A percentile compares a stretch with the other conserved stretches of the same genome.
Evolutionary conservation across 1,140 invertebrate genomes (phyloP).

Genomic region (Diabrotica virgifera): DNA sequence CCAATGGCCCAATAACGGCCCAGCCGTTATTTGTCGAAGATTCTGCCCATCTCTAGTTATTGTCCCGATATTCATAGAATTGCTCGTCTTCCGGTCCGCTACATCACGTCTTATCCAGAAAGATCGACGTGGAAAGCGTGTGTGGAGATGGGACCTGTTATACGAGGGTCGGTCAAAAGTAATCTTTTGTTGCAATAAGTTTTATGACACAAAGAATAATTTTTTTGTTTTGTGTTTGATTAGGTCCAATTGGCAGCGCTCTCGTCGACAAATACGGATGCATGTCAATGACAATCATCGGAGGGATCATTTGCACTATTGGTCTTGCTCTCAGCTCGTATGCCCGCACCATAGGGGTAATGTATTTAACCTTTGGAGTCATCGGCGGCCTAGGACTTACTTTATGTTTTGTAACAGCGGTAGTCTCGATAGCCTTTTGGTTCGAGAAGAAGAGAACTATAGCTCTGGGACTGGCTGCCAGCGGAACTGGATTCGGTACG

Average conservation of each 20-base stretch:
- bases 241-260: conserved; percentile 68
- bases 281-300: conserved; percentile 76
- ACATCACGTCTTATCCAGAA: too few species aligned
- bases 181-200: too few species aligned
- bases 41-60: too few species aligned
- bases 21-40: too few species aligned
- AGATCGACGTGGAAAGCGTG: too few species aligned
- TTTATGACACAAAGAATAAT: too few species aligned
- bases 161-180: too few species aligned
- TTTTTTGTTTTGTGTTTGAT: neutral
- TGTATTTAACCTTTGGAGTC: conserved; percentile 84
- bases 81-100: too few species aligned
- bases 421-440: conserved; percentile 92
- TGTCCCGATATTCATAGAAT: too few species aligned
- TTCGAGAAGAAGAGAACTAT: conserved; percentile 90
- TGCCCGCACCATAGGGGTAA: conserved; percentile 67
- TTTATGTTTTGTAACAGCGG: conserved; percentile 85
- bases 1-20: too few species aligned
- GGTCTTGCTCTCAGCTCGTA: conserved; percentile 79
- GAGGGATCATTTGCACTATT: conserved; percentile 69
- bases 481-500: conserved; percentile 82
- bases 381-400: conserved; percentile 83
- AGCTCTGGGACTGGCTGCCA: conserved; percentile 88
- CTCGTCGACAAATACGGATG: conserved; percentile 89
- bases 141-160: too few species aligned